These are phyloP conservation scores for Drosophila tropicalis DNA, from an alignment of 1,140 invertebrate species.

Conservation along the genomic window DNA sequence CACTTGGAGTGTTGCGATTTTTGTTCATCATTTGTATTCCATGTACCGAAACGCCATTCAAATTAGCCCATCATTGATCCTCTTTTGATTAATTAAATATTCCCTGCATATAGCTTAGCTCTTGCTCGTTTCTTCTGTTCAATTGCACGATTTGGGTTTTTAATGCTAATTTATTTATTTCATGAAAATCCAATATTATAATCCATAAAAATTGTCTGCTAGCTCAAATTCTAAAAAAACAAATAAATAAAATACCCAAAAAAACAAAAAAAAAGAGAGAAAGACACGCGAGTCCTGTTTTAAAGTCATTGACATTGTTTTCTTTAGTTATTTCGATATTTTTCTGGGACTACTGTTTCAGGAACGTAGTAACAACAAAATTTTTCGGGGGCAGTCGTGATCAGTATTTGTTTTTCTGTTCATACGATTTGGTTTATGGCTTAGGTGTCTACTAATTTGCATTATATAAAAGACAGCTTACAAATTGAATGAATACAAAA, in stretches of 20 bases:
- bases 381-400: conserved; percentile 29
- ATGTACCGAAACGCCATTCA: neutral
- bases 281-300: conserved; percentile 71
- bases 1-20: conserved; percentile 59
- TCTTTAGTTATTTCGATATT: conserved; percentile 26
- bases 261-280: conserved; percentile 13
- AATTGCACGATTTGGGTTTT: conserved; percentile 67
- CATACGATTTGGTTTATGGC: neutral
- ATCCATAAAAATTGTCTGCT: conserved; percentile 45
- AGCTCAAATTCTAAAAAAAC: conserved; percentile 70
- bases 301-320: conserved; percentile 67
- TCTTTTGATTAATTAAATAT: conserved; percentile 67
- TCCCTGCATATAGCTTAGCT: conserved; percentile 62
- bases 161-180: conserved; percentile 65
- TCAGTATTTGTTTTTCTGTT: neutral
- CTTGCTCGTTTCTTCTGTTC: conserved; percentile 6
- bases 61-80: conserved; percentile 23
- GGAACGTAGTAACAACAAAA: conserved; percentile 13
- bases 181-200: conserved; percentile 41
- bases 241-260: conserved; percentile 7
- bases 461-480: neutral
- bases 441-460: conserved; percentile 4
- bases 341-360: conserved; percentile 16
- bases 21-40: conserved; percentile 5
- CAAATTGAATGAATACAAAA: neutral